These are phyloP conservation scores for Daubentonia madagascariensis DNA, from an alignment of 2,113 vertebrate genomes.

Conservation along the genomic window DNA sequence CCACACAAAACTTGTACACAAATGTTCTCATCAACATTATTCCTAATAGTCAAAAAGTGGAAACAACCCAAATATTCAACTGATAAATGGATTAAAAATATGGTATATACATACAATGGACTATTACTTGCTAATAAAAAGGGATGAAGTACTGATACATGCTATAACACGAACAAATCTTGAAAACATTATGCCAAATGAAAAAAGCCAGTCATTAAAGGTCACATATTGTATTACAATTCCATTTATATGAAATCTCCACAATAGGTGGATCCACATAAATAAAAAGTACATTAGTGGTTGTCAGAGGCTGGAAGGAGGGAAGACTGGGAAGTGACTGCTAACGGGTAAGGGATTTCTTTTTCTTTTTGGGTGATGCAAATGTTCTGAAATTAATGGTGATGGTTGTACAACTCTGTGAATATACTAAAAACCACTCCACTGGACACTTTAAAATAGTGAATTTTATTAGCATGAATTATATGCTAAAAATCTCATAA, in stretches of 20 bases:
- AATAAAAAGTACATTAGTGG: not conserved
- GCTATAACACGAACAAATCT: not conserved
- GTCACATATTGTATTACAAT: not conserved
- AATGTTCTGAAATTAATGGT: constrained; percentile 30
- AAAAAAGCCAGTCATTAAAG: not conserved
- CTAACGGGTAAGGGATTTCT: not conserved
- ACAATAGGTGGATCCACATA: not conserved
- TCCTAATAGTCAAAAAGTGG: not conserved
- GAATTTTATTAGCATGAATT: not conserved
- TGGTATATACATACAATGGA: not conserved
- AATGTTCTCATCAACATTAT: not conserved
- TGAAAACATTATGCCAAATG: not conserved
- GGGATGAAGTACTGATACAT: not conserved
- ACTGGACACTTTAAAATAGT: not conserved
- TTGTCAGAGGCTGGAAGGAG: not conserved
- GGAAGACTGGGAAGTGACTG: not conserved
- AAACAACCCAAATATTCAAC: not conserved
- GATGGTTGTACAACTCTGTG: not conserved
- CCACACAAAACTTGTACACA: not conserved
- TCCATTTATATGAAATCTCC: not conserved
- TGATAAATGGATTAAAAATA: not conserved
- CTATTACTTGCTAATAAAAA: not conserved
- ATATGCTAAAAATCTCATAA: not conserved
- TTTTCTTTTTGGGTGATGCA: not conserved
- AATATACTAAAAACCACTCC: not conserved